A percentile compares a stretch with the other conserved stretches of the same genome.
Evolutionary conservation across 2,113 vertebrate species (phyloP).

Genomic region (Heterochromis multidens): DNA sequence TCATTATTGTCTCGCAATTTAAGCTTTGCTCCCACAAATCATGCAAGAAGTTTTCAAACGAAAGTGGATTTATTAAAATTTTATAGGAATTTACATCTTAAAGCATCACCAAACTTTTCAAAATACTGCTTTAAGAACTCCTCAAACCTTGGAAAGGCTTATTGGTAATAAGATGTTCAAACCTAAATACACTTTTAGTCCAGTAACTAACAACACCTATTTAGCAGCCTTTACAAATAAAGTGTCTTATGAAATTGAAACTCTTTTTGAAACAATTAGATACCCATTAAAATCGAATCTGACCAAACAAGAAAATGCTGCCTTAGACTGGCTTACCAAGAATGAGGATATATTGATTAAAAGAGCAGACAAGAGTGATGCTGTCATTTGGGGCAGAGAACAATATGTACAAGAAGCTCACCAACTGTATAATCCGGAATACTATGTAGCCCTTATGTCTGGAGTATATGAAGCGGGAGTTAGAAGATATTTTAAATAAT

Average conservation of each 20-base stretch:
- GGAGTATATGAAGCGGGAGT: background rate
- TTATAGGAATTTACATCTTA: background rate
- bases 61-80: background rate
- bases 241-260: too few relatives aligned
- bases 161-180: background rate
- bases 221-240: too few relatives aligned
- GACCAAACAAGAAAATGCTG: background rate
- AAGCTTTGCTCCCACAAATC: background rate
- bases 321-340: too few relatives aligned
- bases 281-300: background rate
- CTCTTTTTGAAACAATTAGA: background rate
- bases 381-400: background rate
- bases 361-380: background rate
- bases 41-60: background rate
- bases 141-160: background rate
- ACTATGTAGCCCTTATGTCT: background rate
- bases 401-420: background rate
- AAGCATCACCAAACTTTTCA: background rate
- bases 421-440: background rate
- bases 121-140: background rate
- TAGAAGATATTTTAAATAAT: background rate
- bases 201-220: background rate
- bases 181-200: background rate
- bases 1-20: too few relatives aligned
- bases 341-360: background rate